Evolutionary conservation across 2,797 vertebrate species (phyloP).

Genomic region (Setipinna tenuifilis): DNA sequence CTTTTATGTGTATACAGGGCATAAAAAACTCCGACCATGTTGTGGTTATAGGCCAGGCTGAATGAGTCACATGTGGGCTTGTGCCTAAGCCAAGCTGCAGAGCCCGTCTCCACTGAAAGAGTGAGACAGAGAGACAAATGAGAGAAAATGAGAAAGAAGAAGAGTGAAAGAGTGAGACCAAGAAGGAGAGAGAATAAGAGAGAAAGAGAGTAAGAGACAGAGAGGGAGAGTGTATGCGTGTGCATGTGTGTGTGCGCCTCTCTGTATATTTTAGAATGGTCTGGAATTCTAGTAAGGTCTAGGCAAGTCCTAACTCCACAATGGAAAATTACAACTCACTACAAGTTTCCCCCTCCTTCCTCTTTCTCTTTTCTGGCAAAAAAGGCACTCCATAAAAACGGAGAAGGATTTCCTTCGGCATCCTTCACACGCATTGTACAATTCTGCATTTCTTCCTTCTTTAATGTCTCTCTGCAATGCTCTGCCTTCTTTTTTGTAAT

Average conservation of each 20-base stretch:
- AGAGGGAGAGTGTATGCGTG: background rate
- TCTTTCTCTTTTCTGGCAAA: background rate
- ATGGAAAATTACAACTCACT: constrained; percentile 6
- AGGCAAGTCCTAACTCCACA: background rate
- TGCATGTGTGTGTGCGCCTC: background rate
- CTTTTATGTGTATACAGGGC: background rate
- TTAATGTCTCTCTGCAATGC: background rate
- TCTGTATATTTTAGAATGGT: background rate
- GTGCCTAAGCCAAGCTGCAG: background rate
- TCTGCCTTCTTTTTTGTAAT: background rate
- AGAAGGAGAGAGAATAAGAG: background rate
- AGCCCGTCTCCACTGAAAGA: background rate
- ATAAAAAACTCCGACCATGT: background rate
- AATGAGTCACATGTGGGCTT: background rate
- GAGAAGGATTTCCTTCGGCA: background rate
- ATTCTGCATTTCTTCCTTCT: background rate
- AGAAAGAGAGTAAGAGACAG: background rate
- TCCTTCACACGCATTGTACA: background rate
- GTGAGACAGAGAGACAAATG: background rate
- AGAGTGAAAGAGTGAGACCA: background rate
- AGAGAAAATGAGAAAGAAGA: background rate
- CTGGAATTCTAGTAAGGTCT: background rate
- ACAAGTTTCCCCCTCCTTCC: background rate
- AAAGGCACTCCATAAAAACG: background rate
- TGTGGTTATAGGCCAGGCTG: constrained; percentile 4